Conservation (phyloP, 2,113 vertebrate genomes). For the Noturus placidus region DNA sequence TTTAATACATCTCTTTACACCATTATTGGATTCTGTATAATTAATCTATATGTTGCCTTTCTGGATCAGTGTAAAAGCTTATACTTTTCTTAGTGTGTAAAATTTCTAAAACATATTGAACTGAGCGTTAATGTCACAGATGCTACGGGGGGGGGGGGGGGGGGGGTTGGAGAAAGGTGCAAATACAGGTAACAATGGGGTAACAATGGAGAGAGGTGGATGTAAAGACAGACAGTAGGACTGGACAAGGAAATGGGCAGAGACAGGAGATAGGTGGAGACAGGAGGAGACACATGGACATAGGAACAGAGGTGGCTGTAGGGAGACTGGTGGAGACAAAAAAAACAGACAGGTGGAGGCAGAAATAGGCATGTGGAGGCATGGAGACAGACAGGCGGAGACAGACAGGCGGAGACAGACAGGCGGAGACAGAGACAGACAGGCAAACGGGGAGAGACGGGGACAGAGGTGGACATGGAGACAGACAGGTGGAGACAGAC, state of each 20-base stretch:
- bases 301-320: background rate
- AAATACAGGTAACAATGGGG: no score
- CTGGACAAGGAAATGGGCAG: no score
- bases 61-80: background rate
- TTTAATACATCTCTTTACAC: background rate
- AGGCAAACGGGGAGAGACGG: no score
- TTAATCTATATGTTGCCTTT: background rate
- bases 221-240: no score
- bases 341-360: no score
- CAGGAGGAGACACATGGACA: background rate
- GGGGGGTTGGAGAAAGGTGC: no score
- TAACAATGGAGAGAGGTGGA: no score
- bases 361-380: no score
- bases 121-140: background rate
- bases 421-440: background rate
- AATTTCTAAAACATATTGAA: no score
- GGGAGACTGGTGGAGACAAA: background rate
- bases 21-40: background rate
- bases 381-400: background rate
- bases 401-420: background rate
- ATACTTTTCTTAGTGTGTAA: background rate
- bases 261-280: background rate
- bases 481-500: background rate
- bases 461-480: background rate
- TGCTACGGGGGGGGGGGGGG: no score